These are phyloP conservation scores for Drosophila azteca DNA, from an alignment of 1,140 invertebrate genomes.

Conservation along the genomic window DNA sequence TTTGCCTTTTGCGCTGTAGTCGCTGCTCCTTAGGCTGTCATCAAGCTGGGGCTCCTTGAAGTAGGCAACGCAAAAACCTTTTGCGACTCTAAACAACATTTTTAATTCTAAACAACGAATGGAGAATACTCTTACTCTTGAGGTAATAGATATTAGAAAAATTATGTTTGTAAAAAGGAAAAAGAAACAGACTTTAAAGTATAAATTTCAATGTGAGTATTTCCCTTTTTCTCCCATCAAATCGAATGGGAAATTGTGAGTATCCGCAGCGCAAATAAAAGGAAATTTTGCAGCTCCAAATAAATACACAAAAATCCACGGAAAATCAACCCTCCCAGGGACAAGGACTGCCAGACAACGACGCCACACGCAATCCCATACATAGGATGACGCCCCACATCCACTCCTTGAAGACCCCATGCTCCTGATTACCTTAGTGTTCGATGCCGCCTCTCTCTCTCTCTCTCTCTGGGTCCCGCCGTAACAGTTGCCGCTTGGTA, in stretches of 20 bases:
- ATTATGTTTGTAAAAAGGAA: too few relatives aligned
- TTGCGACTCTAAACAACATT: not conserved
- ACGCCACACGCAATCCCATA: slow-evolving; percentile 55
- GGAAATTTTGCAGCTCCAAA: slow-evolving; percentile 15
- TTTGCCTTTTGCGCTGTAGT: slow-evolving; percentile 45
- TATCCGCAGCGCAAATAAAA: not conserved
- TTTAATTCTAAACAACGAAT: not conserved
- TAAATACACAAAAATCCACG: slow-evolving; percentile 27
- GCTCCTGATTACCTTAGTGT: slow-evolving; percentile 61
- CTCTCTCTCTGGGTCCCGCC: slow-evolving; percentile 17
- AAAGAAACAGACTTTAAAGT: too few relatives aligned
- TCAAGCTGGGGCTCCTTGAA: slow-evolving; percentile 33
- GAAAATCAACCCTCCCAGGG: slow-evolving; percentile 43
- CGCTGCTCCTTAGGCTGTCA: slow-evolving; percentile 29
- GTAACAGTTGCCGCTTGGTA: slow-evolving; percentile 74
- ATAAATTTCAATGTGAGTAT: too few relatives aligned
- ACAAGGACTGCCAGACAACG: slow-evolving; percentile 32
- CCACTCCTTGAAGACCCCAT: slow-evolving; percentile 6
- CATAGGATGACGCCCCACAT: slow-evolving; percentile 29
- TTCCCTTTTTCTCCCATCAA: not conserved
- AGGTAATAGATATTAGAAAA: too few relatives aligned
- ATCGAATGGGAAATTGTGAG: slow-evolving; percentile 9
- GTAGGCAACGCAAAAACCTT: slow-evolving; percentile 32
- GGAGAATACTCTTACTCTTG: slow-evolving; percentile 12
- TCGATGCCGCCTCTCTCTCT: slow-evolving; percentile 26